phyloP scores from a whole-genome alignment of 2,113 vertebrate species.

The Fulmarus glacialis region DNA sequence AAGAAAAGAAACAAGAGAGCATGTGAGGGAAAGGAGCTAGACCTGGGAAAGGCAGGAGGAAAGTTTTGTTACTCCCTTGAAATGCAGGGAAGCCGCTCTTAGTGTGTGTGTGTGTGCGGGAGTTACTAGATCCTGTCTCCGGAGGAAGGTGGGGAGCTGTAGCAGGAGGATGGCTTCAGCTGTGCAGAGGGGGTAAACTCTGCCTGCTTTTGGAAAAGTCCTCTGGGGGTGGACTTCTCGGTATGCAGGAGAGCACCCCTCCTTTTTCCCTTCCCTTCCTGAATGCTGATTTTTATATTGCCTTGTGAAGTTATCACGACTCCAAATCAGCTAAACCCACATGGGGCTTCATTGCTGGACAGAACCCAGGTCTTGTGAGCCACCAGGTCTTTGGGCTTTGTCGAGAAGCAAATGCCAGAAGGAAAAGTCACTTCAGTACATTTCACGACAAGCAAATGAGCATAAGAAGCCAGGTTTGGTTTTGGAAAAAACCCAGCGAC shows the following conservation, averaged over 20 bases:
- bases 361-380: not conserved
- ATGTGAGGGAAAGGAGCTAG: slow-evolving; percentile 39
- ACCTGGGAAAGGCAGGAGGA: not conserved
- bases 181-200: not conserved
- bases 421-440: not conserved
- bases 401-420: not conserved
- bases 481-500: not conserved
- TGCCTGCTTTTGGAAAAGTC: not conserved
- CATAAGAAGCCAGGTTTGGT: not conserved
- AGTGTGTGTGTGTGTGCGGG: not conserved
- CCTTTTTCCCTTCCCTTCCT: not conserved
- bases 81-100: not conserved
- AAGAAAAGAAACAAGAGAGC: slow-evolving; percentile 11
- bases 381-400: not conserved
- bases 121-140: accelerated
- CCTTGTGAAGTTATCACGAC: not conserved
- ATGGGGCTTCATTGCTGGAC: not conserved
- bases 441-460: not conserved
- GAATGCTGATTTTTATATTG: not conserved
- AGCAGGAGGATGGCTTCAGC: not conserved
- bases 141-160: not conserved
- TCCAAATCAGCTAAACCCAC: not conserved
- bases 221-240: not conserved
- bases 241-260: not conserved
- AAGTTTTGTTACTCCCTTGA: not conserved